Evolutionary conservation across 1,140 invertebrate genomes (phyloP), one percentile per base, ranked within the genome.

Genomic region (Ditylenchus dipsaci): DNA sequence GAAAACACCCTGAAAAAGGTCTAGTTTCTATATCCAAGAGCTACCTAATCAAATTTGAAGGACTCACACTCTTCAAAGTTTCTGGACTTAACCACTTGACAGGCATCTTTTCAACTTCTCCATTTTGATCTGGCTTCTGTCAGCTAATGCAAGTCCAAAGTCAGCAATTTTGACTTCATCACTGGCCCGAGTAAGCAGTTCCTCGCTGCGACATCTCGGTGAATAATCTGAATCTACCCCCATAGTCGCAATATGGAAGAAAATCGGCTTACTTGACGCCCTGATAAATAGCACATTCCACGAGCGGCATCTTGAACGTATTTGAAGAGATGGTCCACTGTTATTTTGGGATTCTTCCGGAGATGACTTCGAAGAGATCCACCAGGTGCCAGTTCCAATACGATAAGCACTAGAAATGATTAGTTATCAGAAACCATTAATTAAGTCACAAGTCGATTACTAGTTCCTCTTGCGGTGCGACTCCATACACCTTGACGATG

Each of bases 391-490:
- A 94, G 86, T 85, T 97, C 94, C 93, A 97, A 96, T 23, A 97
- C 92, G 79, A 97, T 96, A 93, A 97, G 96, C 61, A 97, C 94
- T 38, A 38, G 3, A 56, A 23, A 56, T 23, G 19, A 3, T 5
- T 21, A 27, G 19, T 56, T 26, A 57, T 23, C 9, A 11, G 19
- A 27, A 5, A 30, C 29, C 33, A 56, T 17, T 57, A 38, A 33
- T 26, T 21, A 29, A n/a, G n/a, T n/a, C n/a, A 57, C 29, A 9
- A 19, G 23, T 1, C 15, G n/a, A 13, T 30, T 19, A n/a, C 11
- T 0, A 93, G 94, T 78, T 96, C 93, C 79, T 95, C 93, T 83
- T 95, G 93, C 58, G 95, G 93, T 78, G 93, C 95, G 75, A 97
- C 96, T 26, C 94, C 94, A 75, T 96, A 95, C n/a, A 97, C 88